These are phyloP conservation scores for Resseliella maxima DNA, from an alignment of 2,888 invertebrate species.

Conservation along the genomic window DNA sequence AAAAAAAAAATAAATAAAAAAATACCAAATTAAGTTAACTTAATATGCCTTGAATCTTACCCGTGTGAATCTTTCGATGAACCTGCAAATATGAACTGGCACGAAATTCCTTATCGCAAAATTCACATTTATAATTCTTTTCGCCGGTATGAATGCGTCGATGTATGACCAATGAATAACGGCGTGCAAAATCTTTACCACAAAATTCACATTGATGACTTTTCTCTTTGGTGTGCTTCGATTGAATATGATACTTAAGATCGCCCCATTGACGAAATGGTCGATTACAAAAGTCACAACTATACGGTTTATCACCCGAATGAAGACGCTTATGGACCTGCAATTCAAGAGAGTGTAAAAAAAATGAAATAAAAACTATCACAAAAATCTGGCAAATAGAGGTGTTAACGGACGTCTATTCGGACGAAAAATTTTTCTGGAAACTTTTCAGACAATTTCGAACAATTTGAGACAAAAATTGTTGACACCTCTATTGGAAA, in stretches of 20 bases:
- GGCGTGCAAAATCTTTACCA: constrained; percentile 85
- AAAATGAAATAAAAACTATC: no score
- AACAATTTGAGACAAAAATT: no score
- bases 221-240: constrained; percentile 83
- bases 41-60: constrained; percentile 65
- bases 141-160: constrained; percentile 89
- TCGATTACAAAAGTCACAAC: constrained; percentile 80
- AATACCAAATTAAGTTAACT: neutral
- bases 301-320: constrained; percentile 86
- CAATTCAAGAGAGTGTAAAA: neutral
- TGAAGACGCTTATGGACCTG: constrained; percentile 86
- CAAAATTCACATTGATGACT: constrained; percentile 90
- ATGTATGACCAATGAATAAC: constrained; percentile 77
- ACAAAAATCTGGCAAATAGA: no score
- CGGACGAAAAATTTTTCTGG: no score
- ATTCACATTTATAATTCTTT: constrained; percentile 88
- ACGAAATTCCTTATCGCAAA: constrained; percentile 84
- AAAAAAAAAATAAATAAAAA: neutral
- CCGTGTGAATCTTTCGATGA: constrained; percentile 87
- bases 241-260: constrained; percentile 85
- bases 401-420: no score
- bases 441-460: no score
- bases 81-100: constrained; percentile 87
- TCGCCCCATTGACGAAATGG: constrained; percentile 90
- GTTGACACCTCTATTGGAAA: no score